Evolutionary conservation across 2,113 vertebrate species (phyloP), one percentile per base, ranked within the genome.

Genomic region (Syrmaticus mikado): DNA sequence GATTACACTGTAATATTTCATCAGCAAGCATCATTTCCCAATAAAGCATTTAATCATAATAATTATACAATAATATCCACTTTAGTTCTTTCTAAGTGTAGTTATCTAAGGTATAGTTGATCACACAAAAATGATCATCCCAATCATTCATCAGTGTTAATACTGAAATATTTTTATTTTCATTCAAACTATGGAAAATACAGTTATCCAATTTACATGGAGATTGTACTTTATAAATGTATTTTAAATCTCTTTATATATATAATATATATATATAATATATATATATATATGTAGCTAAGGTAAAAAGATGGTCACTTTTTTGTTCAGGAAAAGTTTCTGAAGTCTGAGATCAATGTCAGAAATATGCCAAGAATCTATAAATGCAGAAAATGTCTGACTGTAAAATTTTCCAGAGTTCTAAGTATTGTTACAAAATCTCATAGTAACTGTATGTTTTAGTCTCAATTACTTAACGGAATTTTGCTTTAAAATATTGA

Each of bases 401-500:
- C 7, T 67, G 11, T 13, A 61, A 55, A 28, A 7, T 34, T 71
- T 88, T 83, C 32, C 52, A 70, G 8, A 45, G 19, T 81, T 80
- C 43, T 16, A 46, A 22, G 6, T 46, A 55, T 10, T 65, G 25
- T 32, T 41, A n/a, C 2, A 71, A 50, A 27, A 6, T 84, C 71
- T 64, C 6, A 60, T 86, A 90, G 60, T 41, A 57, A 3, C 8
- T 53, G 0, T 38, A 8, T 38, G 10, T 1, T 83, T 73, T 58
- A n/a, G 40, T 70, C 61, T 28, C 32, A 24, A 36, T n/a, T 83
- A 61, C 18, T 77, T 36, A 46, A 48, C 5, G 45, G 30, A 0
- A 0, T 22, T 2, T 7, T 52, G 3, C 7, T 20, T 57, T 61
- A 61, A 19, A 82, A 55, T 2, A 8, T 25, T 40, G 1, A 8